Base-by-base conservation (phyloP, 2,797 vertebrate species). In the Anas bernieri region DNA sequence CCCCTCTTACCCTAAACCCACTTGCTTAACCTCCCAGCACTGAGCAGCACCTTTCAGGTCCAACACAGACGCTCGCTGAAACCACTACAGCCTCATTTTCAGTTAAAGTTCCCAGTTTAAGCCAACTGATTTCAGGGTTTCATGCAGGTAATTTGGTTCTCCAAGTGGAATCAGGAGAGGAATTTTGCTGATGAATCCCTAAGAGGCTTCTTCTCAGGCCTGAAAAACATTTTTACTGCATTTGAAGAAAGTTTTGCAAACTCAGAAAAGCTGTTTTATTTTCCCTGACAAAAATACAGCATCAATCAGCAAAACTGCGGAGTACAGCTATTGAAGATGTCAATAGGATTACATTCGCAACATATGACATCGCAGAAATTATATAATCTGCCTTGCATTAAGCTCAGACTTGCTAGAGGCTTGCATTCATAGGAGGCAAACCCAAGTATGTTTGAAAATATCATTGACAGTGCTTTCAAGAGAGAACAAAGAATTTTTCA, bases 401-500 rank as follows among this genome's bases (percentile, higher is more conserved):
- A 94, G 16, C 72, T 96, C 26, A 86, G 75, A 96, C 56, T 88
- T 96, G 77, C 30, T 23, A 91, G n/a, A 94, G 58, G 39, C 61
- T 95, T 96, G 79, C 78, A 94, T 92, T 95, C 92, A 90, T 79
- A 86, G 18, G 74, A 79, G 93, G 92, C 95, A 94, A 96, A 85
- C 90, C 68, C 45, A 90, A 93, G 62, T 52, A 89, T 89, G 94
- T 96, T 96, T 96, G 77, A 97, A 97, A 98, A 97, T 89, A 85
- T 59, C 80, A 95, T 89, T 83, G 88, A 74, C 67, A 90, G 63
- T 28, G 39, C 90, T 97, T 98, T 97, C 91, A 97, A 88, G 78
- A 88, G 81, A 87, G 97, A 98, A 98, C 97, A 98, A 98, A 97
- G 96, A 96, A 95, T 97, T 96, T 83, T 93, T 96, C 48, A 16